Conservation (phyloP, 2,113 vertebrate species). For the Xenopus borealis region DNA sequence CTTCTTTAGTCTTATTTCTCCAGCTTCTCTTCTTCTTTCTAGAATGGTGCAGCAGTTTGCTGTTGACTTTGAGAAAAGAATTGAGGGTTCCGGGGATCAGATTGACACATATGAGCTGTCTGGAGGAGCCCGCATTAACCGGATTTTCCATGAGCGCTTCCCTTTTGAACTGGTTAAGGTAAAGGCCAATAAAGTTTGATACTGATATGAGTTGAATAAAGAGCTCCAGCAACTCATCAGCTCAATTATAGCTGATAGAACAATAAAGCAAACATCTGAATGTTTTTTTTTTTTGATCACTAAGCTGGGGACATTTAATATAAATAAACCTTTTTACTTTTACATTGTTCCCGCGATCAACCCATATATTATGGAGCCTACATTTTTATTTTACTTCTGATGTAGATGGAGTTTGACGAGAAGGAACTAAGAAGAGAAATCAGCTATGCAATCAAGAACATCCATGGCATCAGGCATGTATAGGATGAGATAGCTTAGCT, state of each 20-base stretch:
- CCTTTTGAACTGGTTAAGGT: slow-evolving; percentile 98
- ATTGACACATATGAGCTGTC: slow-evolving; percentile 96
- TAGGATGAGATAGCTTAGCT: neutral
- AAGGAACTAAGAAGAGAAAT: slow-evolving; percentile 96
- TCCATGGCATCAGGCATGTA: slow-evolving; percentile 98
- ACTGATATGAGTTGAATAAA: no score
- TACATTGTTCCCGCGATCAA: no score
- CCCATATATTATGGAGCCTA: no score
- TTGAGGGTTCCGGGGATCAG: slow-evolving; percentile 97
- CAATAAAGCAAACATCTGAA: no score
- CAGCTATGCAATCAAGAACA: slow-evolving; percentile 99
- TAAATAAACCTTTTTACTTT: no score
- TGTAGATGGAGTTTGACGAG: slow-evolving; percentile 97
- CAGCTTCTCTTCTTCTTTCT: slow-evolving; percentile 8
- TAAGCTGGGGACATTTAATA: no score
- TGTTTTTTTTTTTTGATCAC: no score
- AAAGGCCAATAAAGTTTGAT: slow-evolving; percentile 10
- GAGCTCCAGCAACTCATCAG: no score
- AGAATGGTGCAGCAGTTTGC: slow-evolving; percentile 99
- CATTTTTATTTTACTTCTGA: slow-evolving; percentile 39
- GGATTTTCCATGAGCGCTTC: slow-evolving; percentile 98
- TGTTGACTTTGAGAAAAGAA: slow-evolving; percentile 97
- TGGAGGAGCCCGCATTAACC: slow-evolving; percentile 92
- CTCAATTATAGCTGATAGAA: no score
- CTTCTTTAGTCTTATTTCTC: neutral